Evolutionary conservation across 2,888 invertebrate species (phyloP).

Genomic region (Listrodromus nycthemerus): DNA sequence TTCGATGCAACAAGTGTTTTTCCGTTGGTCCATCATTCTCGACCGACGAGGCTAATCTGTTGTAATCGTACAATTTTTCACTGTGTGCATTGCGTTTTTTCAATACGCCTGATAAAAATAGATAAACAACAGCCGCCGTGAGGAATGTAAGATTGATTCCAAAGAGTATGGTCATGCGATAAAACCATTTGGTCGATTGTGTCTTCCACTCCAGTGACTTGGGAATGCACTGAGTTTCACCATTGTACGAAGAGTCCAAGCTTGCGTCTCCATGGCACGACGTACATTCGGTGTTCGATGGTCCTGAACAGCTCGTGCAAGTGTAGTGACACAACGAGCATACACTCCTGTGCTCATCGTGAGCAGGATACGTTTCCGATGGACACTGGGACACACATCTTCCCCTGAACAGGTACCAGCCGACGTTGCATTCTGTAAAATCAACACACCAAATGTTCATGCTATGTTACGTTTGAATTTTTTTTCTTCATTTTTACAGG

Average conservation of each 20-base stretch:
- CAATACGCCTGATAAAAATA: slow-evolving; percentile 43
- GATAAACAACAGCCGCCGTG: slow-evolving; percentile 67
- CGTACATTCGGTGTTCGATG: slow-evolving; percentile 89
- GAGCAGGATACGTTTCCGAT: slow-evolving; percentile 73
- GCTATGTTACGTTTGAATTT: neutral
- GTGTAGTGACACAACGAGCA: slow-evolving; percentile 91
- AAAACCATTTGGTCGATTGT: slow-evolving; percentile 78
- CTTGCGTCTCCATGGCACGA: slow-evolving; percentile 89
- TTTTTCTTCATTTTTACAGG: slow-evolving; percentile 77
- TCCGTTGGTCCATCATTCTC: slow-evolving; percentile 23
- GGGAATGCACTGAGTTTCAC: slow-evolving; percentile 74
- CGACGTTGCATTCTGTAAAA: slow-evolving; percentile 88
- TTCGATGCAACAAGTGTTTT: slow-evolving; percentile 48
- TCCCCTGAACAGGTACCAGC: slow-evolving; percentile 87
- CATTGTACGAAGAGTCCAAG: slow-evolving; percentile 76
- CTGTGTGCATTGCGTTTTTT: slow-evolving; percentile 27
- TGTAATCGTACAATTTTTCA: slow-evolving; percentile 45
- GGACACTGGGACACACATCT: slow-evolving; percentile 88
- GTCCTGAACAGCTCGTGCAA: slow-evolving; percentile 90
- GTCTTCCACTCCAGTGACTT: slow-evolving; percentile 77
- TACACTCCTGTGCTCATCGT: slow-evolving; percentile 79
- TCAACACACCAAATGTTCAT: slow-evolving; percentile 75
- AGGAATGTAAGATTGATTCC: slow-evolving; percentile 72
- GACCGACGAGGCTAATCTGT: slow-evolving; percentile 36
- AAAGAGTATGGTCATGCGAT: slow-evolving; percentile 76